Evolutionary conservation across 1,140 invertebrate species (phyloP).

Genomic region (Pomacea maculata): DNA sequence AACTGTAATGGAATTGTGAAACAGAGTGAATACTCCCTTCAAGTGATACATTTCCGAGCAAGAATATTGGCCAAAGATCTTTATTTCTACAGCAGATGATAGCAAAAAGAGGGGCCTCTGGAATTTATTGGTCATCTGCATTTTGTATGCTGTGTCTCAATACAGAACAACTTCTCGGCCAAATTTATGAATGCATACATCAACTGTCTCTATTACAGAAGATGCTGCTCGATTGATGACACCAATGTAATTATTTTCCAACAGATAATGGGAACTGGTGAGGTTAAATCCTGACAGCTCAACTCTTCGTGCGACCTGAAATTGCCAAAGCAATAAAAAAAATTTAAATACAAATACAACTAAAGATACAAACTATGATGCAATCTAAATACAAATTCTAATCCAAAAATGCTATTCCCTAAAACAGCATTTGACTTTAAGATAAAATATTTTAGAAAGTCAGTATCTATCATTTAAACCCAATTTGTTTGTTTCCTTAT

Average conservation of each 20-base stretch:
- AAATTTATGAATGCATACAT: conserved; percentile 41
- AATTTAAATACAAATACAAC: background rate
- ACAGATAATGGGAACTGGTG: conserved; percentile 17
- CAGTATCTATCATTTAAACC: background rate
- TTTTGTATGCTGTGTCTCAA: background rate
- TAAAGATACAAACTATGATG: background rate
- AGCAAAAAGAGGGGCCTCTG: too few relatives aligned
- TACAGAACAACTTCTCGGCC: conserved; percentile 45
- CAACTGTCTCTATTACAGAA: conserved; percentile 31
- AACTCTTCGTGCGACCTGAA: conserved; percentile 33
- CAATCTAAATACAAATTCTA: background rate
- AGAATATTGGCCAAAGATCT: too few relatives aligned
- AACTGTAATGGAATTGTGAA: too few relatives aligned
- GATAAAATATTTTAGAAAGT: background rate
- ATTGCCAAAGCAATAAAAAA: background rate
- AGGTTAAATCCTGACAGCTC: conserved; percentile 23
- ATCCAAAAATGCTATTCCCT: background rate
- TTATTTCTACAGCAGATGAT: background rate
- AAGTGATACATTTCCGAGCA: too few relatives aligned
- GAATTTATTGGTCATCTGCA: too few relatives aligned
- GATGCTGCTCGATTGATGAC: conserved; percentile 39
- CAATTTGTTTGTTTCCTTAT: background rate
- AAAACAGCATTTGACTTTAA: background rate
- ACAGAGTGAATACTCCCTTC: too few relatives aligned
- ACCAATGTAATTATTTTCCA: conserved; percentile 20